These are phyloP conservation scores for Drosophila mayri DNA, from an alignment of 1,140 invertebrate genomes.

Conservation along the genomic window DNA sequence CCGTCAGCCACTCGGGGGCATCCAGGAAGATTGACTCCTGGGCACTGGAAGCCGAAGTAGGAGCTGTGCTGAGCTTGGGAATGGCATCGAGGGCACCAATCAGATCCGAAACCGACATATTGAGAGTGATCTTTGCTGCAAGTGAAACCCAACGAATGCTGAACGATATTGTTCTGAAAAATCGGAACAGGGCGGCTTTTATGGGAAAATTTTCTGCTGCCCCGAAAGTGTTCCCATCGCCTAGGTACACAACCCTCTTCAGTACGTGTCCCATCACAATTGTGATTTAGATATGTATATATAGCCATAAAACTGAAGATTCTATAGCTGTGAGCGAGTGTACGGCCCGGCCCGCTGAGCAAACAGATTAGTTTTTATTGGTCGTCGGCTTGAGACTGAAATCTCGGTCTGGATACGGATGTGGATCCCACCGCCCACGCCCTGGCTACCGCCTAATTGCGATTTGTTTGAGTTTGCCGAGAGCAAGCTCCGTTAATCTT, in stretches of 20 bases:
- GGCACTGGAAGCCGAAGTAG: not conserved
- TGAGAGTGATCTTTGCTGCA: conserved; percentile 25
- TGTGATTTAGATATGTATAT: conserved; percentile 52
- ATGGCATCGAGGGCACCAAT: conserved; percentile 61
- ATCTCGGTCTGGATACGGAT: conserved; percentile 1
- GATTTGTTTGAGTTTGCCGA: conserved; percentile 42
- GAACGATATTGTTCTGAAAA: conserved; percentile 20
- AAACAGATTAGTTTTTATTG: conserved; percentile 40
- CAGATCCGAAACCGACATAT: conserved; percentile 73
- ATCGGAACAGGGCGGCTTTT: conserved; percentile 28
- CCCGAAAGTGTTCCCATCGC: conserved; percentile 23
- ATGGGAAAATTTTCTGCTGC: conserved; percentile 24
- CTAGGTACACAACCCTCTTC: conserved; percentile 3
- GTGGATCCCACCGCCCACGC: conserved; percentile 12
- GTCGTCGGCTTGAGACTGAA: not conserved
- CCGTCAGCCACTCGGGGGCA: conserved; percentile 73
- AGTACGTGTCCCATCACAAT: conserved; percentile 12
- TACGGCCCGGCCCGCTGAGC: conserved; percentile 1
- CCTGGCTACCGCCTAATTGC: conserved; percentile 33
- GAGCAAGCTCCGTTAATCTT: conserved; percentile 42
- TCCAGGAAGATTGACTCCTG: conserved; percentile 26
- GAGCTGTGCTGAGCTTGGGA: conserved; percentile 34
- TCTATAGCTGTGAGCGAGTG: conserved; percentile 17
- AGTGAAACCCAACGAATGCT: conserved; percentile 5
- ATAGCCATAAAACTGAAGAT: conserved; percentile 8